Conservation (phyloP, 2,888 invertebrate genomes). For the Stenodema calcarata region DNA sequence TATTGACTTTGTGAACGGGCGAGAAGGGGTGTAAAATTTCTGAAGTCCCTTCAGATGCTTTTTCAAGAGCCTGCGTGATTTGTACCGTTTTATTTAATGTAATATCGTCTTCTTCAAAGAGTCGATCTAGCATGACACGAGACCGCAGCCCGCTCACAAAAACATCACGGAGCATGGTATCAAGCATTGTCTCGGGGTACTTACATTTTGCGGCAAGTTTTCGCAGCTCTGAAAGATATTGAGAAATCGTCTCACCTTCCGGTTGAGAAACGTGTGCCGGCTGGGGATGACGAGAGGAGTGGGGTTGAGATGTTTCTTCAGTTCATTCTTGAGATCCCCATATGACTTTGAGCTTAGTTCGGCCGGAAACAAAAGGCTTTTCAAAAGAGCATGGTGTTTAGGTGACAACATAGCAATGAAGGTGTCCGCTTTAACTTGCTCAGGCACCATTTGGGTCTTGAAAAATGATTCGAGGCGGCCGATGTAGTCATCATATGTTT, state of each 20-base stretch:
- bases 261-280: conserved; percentile 13
- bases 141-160: conserved; percentile 34
- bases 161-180: conserved; percentile 17
- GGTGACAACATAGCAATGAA: conserved; percentile 16
- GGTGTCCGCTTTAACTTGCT: neutral
- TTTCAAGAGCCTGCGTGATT: conserved; percentile 18
- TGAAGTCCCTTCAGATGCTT: neutral
- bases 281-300: conserved; percentile 29
- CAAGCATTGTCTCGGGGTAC: conserved; percentile 11
- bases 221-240: neutral
- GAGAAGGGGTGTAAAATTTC: conserved; percentile 1
- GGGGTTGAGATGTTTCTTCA: conserved; percentile 18
- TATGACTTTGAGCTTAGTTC: neutral
- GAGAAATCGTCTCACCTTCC: conserved; percentile 19
- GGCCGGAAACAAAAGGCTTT: conserved; percentile 24
- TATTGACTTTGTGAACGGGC: neutral
- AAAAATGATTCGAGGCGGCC: conserved; percentile 13
- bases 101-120: conserved; percentile 29
- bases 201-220: conserved; percentile 12
- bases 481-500: conserved; percentile 18
- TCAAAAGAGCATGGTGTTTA: conserved; percentile 5
- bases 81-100: neutral
- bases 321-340: neutral
- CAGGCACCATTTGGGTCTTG: conserved; percentile 7
- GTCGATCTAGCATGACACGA: conserved; percentile 1